Evolutionary conservation across 2,113 vertebrate genomes (phyloP).

Genomic region (Zeus faber): DNA sequence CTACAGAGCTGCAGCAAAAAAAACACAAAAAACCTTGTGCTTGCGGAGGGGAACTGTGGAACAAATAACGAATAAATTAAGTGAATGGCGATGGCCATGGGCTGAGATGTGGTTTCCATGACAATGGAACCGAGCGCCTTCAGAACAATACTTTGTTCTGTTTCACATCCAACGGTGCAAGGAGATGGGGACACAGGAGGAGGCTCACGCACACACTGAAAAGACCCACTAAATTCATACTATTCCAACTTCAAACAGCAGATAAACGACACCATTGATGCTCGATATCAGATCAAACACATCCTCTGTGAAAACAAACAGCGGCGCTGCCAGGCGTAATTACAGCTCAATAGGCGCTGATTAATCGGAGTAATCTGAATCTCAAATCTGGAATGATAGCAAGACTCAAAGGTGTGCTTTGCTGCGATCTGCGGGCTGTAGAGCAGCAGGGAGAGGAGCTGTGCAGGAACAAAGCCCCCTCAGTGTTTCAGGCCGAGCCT

Average conservation of each 20-base stretch:
- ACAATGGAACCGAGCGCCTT: slow-evolving; percentile 46
- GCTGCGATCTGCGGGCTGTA: slow-evolving; percentile 8
- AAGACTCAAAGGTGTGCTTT: slow-evolving; percentile 17
- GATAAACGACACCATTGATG: not conserved
- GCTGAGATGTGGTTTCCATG: slow-evolving; percentile 60
- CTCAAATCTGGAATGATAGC: slow-evolving; percentile 22
- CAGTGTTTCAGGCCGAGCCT: slow-evolving; percentile 28
- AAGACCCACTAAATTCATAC: no score
- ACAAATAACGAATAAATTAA: slow-evolving; percentile 49
- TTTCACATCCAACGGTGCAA: slow-evolving; percentile 25
- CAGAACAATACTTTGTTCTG: slow-evolving; percentile 23
- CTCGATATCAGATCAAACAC: not conserved
- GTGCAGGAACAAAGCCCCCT: slow-evolving; percentile 27
- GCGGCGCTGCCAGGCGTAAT: slow-evolving; percentile 27
- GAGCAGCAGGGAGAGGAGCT: slow-evolving; percentile 30
- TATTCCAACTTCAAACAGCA: no score
- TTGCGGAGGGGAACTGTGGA: slow-evolving; percentile 33
- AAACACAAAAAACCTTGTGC: slow-evolving; percentile 13
- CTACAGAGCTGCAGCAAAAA: slow-evolving; percentile 10
- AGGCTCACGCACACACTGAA: not conserved
- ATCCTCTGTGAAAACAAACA: slow-evolving; percentile 3
- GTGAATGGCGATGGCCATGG: slow-evolving; percentile 34
- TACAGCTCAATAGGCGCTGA: slow-evolving; percentile 17
- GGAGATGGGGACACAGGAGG: slow-evolving; percentile 3
- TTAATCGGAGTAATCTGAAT: slow-evolving; percentile 29